These are phyloP conservation scores for Sweltsa coloradensis DNA, from an alignment of 1,140 invertebrate genomes.

Conservation along the genomic window DNA sequence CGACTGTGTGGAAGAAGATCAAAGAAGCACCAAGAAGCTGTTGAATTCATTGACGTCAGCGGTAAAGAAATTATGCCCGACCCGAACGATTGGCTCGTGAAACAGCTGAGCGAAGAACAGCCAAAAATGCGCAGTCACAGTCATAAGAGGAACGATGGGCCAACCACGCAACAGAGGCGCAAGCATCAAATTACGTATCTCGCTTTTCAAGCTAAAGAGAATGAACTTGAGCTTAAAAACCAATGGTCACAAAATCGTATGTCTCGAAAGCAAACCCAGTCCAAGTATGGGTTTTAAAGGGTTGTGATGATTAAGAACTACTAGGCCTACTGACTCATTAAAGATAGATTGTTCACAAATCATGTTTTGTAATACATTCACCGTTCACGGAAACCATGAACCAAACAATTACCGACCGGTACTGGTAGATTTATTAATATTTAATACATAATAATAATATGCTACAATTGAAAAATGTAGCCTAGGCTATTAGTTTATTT, in stretches of 20 bases:
- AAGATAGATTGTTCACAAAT: too few species aligned
- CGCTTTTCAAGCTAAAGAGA: constrained; percentile 80
- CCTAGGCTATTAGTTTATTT: too few species aligned
- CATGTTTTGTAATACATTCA: too few species aligned
- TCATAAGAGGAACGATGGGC: constrained; percentile 43
- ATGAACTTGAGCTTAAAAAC: constrained; percentile 86
- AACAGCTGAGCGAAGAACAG: constrained; percentile 57
- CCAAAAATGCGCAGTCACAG: constrained; percentile 35
- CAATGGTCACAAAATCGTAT: constrained; percentile 82
- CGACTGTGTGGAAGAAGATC: constrained; percentile 34
- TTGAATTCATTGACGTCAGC: constrained; percentile 68
- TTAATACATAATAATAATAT: too few species aligned
- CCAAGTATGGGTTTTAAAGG: constrained; percentile 81
- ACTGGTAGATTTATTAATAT: too few species aligned
- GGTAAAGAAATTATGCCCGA: constrained; percentile 71
- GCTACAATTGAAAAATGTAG: too few species aligned
- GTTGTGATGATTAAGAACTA: too few species aligned
- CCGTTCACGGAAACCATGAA: too few species aligned
- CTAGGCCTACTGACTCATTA: too few species aligned
- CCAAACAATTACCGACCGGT: too few species aligned
- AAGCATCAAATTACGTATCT: constrained; percentile 97
- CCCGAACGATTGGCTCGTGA: constrained; percentile 66
- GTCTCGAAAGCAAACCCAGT: constrained; percentile 70
- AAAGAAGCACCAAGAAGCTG: constrained; percentile 34
- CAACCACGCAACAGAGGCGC: constrained; percentile 53